phyloP scores from a whole-genome alignment of 2,888 invertebrate species.

The Melieria omissa region DNA sequence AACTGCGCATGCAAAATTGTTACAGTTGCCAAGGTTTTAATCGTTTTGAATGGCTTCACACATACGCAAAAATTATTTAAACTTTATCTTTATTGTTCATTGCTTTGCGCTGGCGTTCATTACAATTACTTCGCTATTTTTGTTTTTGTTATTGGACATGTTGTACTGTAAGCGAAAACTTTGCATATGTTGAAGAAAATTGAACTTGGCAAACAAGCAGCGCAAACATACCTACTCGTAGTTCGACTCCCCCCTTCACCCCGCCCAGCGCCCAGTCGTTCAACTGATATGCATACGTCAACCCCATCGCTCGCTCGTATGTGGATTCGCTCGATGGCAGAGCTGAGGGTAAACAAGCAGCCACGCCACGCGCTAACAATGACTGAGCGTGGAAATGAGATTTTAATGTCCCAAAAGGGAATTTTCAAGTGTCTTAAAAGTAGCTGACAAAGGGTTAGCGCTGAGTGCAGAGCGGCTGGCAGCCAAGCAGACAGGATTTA shows the following conservation, averaged over 20 bases:
- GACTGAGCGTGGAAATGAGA: slow-evolving; percentile 54
- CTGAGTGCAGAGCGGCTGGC: slow-evolving; percentile 13
- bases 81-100: slow-evolving; percentile 50
- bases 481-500: slow-evolving; percentile 49
- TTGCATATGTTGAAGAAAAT: slow-evolving; percentile 56
- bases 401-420: slow-evolving; percentile 65
- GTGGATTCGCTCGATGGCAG: too few relatives aligned
- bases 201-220: slow-evolving; percentile 49
- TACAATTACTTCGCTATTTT: slow-evolving; percentile 18
- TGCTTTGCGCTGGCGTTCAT: slow-evolving; percentile 33
- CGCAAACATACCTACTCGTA: slow-evolving; percentile 4
- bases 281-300: too few relatives aligned
- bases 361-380: slow-evolving; percentile 9
- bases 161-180: slow-evolving; percentile 43
- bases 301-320: too few relatives aligned
- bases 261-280: too few relatives aligned
- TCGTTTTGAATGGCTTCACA: slow-evolving; percentile 50
- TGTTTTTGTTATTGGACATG: slow-evolving; percentile 37
- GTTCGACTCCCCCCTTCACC: too few relatives aligned
- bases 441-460: slow-evolving; percentile 30
- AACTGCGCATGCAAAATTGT: not conserved
- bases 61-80: slow-evolving; percentile 51
- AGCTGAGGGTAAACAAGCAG: too few relatives aligned
- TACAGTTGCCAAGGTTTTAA: slow-evolving; percentile 38
- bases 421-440: slow-evolving; percentile 47